Conservation (phyloP, 1,140 invertebrate species). For the Elymnias hypermnestra region DNA sequence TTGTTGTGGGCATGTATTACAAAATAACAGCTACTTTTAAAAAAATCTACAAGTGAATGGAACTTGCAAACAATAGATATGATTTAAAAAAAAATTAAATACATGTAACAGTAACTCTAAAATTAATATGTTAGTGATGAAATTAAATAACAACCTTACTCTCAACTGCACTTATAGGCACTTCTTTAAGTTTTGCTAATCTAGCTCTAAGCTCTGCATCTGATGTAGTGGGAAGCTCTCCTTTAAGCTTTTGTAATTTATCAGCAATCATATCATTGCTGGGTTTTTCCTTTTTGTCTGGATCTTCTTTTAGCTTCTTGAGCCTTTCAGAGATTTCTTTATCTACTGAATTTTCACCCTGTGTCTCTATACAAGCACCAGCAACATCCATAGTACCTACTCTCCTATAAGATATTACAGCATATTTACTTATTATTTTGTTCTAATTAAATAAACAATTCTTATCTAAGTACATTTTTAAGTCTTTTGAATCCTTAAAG, state of each 20-base stretch:
- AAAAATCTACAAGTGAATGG: too few relatives aligned
- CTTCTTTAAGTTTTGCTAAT: slow-evolving; percentile 77
- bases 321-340: slow-evolving; percentile 68
- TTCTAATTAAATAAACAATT: too few relatives aligned
- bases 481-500: too few relatives aligned
- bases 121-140: too few relatives aligned
- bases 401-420: slow-evolving; percentile 35
- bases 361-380: slow-evolving; percentile 1
- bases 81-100: too few relatives aligned
- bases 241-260: slow-evolving; percentile 78
- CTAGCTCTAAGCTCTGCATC: slow-evolving; percentile 75
- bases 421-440: too few relatives aligned
- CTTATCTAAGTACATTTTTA: too few relatives aligned
- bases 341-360: slow-evolving; percentile 51
- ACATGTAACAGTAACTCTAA: too few relatives aligned
- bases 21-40: too few relatives aligned
- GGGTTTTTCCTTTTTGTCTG: slow-evolving; percentile 18
- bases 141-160: too few relatives aligned
- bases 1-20: too few relatives aligned
- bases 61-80: too few relatives aligned
- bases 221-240: slow-evolving; percentile 60
- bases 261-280: slow-evolving; percentile 75
- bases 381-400: slow-evolving; percentile 23
- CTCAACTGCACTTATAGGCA: slow-evolving; percentile 37
- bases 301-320: slow-evolving; percentile 50